Conservation (phyloP, 1,140 invertebrate genomes). For the Ceratina calcarata region DNA sequence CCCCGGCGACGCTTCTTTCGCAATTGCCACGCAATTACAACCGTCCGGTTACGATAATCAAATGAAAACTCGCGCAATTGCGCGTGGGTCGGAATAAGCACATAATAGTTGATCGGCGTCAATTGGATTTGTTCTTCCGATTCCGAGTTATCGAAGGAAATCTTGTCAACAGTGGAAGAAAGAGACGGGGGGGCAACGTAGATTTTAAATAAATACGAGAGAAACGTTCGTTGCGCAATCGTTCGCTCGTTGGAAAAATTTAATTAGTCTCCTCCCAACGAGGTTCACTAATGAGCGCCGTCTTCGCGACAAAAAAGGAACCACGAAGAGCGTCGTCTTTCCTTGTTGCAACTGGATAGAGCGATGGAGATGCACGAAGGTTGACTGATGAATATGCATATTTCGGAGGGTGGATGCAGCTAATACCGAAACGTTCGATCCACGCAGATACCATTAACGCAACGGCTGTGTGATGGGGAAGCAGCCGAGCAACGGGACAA, state of each 20-base stretch:
- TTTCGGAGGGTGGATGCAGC: background rate
- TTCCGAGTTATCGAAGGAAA: background rate
- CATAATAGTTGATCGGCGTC: background rate
- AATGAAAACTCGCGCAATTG: slow-evolving; percentile 29
- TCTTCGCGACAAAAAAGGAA: background rate
- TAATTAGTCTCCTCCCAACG: slow-evolving; percentile 14
- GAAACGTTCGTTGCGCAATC: slow-evolving; percentile 32
- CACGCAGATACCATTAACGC: slow-evolving; percentile 37
- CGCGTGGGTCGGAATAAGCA: background rate
- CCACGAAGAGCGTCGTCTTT: background rate
- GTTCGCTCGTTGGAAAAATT: slow-evolving; percentile 23
- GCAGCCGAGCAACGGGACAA: slow-evolving; percentile 23
- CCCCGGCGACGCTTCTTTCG: slow-evolving; percentile 30
- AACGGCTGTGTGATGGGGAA: slow-evolving; percentile 8
- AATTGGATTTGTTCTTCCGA: slow-evolving; percentile 8
- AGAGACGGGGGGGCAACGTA: background rate
- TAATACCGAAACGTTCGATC: slow-evolving; percentile 26
- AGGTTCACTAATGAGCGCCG: slow-evolving; percentile 1
- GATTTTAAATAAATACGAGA: slow-evolving; percentile 21
- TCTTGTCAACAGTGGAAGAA: too few species aligned
- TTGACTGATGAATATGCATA: slow-evolving; percentile 33
- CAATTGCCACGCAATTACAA: slow-evolving; percentile 30
- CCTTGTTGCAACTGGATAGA: background rate
- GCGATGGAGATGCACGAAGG: background rate
- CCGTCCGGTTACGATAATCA: slow-evolving; percentile 21